phyloP scores from a whole-genome alignment of 2,888 invertebrate genomes.

The Blastobasis adustella region DNA sequence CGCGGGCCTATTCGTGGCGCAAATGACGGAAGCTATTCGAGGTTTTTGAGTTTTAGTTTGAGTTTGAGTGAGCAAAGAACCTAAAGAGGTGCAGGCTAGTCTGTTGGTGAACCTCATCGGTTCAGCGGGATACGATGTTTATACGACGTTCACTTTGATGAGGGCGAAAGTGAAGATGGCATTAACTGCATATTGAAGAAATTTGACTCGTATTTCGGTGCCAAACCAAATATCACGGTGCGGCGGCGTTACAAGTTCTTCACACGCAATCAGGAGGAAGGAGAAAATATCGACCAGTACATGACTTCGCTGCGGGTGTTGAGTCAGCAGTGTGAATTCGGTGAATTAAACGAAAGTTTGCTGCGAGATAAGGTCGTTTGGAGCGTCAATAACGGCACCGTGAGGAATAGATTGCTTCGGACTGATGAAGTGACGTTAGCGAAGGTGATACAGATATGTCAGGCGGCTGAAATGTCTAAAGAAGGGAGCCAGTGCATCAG shows the following conservation, averaged over 20 bases:
- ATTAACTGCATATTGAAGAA: constrained; percentile 8
- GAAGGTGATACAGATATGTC: constrained; percentile 13
- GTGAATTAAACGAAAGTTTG: constrained; percentile 4
- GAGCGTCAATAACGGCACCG: constrained; percentile 6
- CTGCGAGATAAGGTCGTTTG: constrained; percentile 12
- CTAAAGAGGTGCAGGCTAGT: constrained; percentile 12
- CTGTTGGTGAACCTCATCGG: constrained; percentile 17
- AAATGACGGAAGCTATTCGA: no score
- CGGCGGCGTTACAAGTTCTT: no score
- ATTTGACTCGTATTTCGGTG: constrained; percentile 10
- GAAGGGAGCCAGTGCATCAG: constrained; percentile 6
- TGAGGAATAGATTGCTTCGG: constrained; percentile 11
- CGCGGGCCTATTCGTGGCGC: no score
- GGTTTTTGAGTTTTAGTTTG: no score
- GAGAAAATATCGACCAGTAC: no score
- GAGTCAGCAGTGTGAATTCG: constrained; percentile 12
- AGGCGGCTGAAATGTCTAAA: constrained; percentile 11
- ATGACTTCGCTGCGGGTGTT: no score
- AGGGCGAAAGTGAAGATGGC: constrained; percentile 8
- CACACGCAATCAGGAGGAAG: no score
- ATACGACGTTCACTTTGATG: constrained; percentile 9
- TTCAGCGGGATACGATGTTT: constrained; percentile 13
- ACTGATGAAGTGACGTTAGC: constrained; percentile 9
- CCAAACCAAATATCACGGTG: no score
- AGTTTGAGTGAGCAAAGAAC: constrained; percentile 16